phyloP scores from a whole-genome alignment of 2,888 invertebrate species.

The Elysia crispata region DNA sequence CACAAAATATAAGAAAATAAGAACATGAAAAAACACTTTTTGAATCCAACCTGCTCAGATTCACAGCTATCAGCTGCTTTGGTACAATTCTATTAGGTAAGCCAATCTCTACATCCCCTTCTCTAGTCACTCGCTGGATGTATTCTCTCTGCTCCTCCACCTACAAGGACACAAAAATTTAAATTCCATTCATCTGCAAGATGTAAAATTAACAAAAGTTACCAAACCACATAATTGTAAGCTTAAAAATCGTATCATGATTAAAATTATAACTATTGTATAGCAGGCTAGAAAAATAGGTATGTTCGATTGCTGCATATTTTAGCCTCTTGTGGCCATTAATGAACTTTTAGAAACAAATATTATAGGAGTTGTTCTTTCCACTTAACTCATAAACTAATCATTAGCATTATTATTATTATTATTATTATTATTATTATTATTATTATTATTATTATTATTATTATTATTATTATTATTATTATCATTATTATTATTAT shows the following conservation, averaged over 20 bases:
- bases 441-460: no score
- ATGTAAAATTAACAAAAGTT: neutral
- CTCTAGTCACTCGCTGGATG: constrained; percentile 69
- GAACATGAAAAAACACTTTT: neutral
- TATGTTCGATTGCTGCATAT: no score
- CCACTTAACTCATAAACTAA: no score
- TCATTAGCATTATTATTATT: no score
- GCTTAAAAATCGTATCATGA: neutral
- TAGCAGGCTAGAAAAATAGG: no score
- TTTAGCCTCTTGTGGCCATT: no score
- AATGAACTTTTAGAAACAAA: no score
- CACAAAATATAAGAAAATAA: neutral
- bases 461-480: no score
- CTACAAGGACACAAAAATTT: constrained; percentile 49
- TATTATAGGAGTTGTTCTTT: no score
- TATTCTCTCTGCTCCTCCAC: constrained; percentile 75
- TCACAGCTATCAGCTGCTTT: constrained; percentile 74
- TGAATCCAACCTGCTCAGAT: constrained; percentile 71
- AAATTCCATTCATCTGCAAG: neutral
- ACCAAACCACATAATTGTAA: neutral
- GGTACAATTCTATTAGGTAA: constrained; percentile 72
- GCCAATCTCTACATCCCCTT: constrained; percentile 70
- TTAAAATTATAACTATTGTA: no score
- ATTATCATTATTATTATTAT: no score
- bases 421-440: no score